Base-by-base conservation (phyloP, 2,888 invertebrate species). In the Drosophila vallismaia region DNA sequence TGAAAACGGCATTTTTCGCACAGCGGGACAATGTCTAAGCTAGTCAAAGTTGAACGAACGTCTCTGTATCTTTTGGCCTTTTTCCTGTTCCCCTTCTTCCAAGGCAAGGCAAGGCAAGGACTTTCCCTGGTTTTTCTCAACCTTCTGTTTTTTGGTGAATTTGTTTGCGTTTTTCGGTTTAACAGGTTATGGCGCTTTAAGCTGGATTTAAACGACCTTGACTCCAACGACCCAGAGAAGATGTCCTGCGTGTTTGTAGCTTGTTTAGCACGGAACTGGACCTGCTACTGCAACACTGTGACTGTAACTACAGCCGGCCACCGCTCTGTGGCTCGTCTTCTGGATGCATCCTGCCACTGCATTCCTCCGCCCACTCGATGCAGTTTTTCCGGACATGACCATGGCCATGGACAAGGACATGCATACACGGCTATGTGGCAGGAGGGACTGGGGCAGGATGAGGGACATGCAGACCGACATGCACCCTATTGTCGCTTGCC, bases 31-130 rank as follows among this genome's bases (percentile, higher is more conserved):
- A 53, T 59, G 79, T 81, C 85, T 85, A 82, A 81, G 84, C 81
- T 60, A 66, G 63, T 54, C 70, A 63, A 82, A 83, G 84, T 84
- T 86, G 78, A 86, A 82, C 74, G 78, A 79, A 79, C 75, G 78
- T 72, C 68, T 36, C 36, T 75, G 69, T 56, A 60, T 52, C 63
- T 55, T 36, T 42, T 60, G 45, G 56, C 53, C 48, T 53, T 40
- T 26, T 53, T 44, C 68, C 38, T 8, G 5, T 24, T 53, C 38
- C 63, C 19, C n/a, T 36, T 24, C 12, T 29, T 42, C 33, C 19
- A 19, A 19, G 31, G 28, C 28, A 28, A 28, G 28, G 28, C 28
- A 28, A 24, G 12, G 24, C 46, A 33, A 50, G 44, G 40, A 42
- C 38, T 44, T 38, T 52, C 40, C 54, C 55, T 19, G 29, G 59